A percentile compares a stretch with the other conserved stretches of the same genome.
These are phyloP conservation scores for Stenodema calcarata DNA, from an alignment of 2,888 invertebrate species.

Conservation along the genomic window DNA sequence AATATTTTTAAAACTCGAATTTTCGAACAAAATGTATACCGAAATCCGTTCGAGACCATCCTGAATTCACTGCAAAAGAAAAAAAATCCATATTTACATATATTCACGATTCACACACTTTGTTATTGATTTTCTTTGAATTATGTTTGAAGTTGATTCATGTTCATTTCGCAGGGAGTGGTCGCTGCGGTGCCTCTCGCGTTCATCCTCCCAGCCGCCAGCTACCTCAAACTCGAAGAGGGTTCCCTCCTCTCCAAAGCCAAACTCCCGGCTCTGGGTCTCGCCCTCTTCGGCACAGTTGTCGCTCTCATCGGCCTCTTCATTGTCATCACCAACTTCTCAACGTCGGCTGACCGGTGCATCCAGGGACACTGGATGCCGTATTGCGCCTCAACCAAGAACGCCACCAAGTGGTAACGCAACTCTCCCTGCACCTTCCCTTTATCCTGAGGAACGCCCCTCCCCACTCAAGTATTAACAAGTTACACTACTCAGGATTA, in stretches of 20 bases:
- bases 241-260: constrained; percentile 71
- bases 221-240: constrained; percentile 77
- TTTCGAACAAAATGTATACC: too few species aligned
- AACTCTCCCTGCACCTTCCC: too few species aligned
- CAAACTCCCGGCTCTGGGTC: constrained; percentile 75
- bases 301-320: constrained; percentile 70
- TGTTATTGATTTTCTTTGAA: too few species aligned
- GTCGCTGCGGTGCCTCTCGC: constrained; percentile 83
- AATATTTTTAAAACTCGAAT: too few species aligned
- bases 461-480: neutral
- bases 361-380: constrained; percentile 70
- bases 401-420: neutral
- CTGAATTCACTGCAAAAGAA: too few species aligned
- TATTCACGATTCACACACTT: too few species aligned
- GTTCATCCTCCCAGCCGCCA: constrained; percentile 79
- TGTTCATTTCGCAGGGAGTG: constrained; percentile 69
- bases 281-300: constrained; percentile 72
- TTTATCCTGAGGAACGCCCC: neutral
- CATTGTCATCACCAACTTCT: constrained; percentile 58
- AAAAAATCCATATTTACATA: too few species aligned
- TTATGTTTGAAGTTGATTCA: too few species aligned
- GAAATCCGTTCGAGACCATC: too few species aligned
- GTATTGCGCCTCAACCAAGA: constrained; percentile 64
- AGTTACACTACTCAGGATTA: neutral
- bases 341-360: constrained; percentile 63